phyloP scores from a whole-genome alignment of 2,113 vertebrate genomes.

The Aplodontia rufa region DNA sequence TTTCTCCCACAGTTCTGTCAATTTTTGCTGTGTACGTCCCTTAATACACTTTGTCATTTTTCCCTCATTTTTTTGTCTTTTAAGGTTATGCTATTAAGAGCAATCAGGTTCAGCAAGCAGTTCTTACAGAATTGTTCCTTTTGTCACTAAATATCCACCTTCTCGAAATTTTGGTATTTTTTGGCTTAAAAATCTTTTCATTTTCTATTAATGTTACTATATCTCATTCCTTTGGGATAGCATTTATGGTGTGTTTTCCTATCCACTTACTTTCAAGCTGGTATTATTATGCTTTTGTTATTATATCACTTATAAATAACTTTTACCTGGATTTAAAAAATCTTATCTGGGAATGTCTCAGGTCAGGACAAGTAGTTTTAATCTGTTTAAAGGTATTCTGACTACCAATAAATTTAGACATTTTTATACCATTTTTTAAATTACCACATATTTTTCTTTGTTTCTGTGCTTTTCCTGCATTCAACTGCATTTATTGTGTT shows the following conservation, averaged over 20 bases:
- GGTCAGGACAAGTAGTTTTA: slow-evolving; percentile 34
- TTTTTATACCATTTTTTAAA: slow-evolving; percentile 17
- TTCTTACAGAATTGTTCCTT: background rate
- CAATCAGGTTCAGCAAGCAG: background rate
- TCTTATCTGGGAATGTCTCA: background rate
- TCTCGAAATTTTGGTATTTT: slow-evolving; percentile 12
- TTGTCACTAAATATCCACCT: background rate
- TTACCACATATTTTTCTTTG: slow-evolving; percentile 18
- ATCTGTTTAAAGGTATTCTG: slow-evolving; percentile 46
- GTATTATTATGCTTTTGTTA: slow-evolving; percentile 50
- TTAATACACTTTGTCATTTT: background rate
- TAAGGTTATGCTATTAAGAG: background rate
- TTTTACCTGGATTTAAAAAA: slow-evolving; percentile 30
- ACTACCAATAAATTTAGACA: slow-evolving; percentile 30
- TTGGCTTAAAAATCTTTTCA: slow-evolving; percentile 23
- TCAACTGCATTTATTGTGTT: slow-evolving; percentile 50
- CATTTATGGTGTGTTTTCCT: slow-evolving; percentile 29
- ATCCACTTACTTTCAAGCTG: background rate
- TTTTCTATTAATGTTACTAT: background rate
- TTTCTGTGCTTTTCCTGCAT: slow-evolving; percentile 1
- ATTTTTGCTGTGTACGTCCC: slow-evolving; percentile 28
- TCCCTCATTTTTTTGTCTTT: background rate
- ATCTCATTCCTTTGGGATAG: slow-evolving; percentile 24
- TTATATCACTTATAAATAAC: slow-evolving; percentile 17
- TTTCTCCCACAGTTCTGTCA: background rate